These are phyloP conservation scores for Mimachlamys varia DNA, from an alignment of 2,888 invertebrate species.

Conservation along the genomic window DNA sequence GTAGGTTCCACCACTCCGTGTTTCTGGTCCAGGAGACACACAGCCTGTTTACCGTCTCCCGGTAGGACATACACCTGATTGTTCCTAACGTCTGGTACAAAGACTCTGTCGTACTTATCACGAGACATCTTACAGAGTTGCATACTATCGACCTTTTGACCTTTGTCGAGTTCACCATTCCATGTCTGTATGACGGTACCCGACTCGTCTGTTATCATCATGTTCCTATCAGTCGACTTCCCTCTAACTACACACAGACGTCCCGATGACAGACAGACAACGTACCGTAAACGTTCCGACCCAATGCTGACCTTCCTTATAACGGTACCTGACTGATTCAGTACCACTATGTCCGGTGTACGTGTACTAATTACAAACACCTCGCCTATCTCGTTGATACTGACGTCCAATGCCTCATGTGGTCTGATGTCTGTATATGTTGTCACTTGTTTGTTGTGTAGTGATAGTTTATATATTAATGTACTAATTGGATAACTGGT, in stretches of 20 bases:
- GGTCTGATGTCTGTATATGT: neutral
- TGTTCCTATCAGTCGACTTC: neutral
- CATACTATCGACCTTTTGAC: neutral
- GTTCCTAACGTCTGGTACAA: neutral
- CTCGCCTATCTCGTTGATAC: neutral
- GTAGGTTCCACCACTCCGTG: neutral
- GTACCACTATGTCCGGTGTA: neutral
- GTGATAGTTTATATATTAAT: neutral
- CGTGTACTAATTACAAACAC: neutral
- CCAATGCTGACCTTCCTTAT: neutral
- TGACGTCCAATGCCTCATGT: neutral
- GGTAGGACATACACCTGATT: constrained; percentile 11
- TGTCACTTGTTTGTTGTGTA: constrained; percentile 14
- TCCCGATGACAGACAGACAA: neutral
- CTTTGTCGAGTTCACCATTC: constrained; percentile 6
- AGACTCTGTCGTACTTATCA: constrained; percentile 1
- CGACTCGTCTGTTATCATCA: neutral
- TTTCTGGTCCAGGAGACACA: neutral
- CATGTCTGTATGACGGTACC: neutral
- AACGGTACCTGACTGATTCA: neutral
- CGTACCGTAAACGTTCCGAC: neutral
- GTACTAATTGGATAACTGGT: neutral
- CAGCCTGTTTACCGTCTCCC: neutral
- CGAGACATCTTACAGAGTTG: neutral
- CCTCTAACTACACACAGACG: neutral